Percentiles rank a stretch among this genome's conserved stretches.
Evolutionary conservation across 1,140 invertebrate species (phyloP).

Genomic region (Zaprionus africanus): DNA sequence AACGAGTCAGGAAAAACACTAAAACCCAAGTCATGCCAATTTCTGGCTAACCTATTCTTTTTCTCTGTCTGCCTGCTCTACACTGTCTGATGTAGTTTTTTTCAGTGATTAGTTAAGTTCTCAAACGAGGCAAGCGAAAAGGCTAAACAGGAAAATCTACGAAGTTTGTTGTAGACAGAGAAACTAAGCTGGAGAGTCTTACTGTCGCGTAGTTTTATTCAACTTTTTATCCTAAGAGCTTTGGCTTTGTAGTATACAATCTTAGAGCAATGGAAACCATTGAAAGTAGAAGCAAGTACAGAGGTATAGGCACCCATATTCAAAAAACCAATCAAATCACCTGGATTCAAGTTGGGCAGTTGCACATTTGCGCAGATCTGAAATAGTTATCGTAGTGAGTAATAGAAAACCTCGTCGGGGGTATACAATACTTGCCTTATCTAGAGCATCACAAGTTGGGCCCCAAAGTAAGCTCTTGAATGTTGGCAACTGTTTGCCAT

Average conservation of each 20-base stretch:
- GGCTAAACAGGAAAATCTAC: not conserved
- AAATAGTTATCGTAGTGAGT: not conserved
- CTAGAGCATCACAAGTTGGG: constrained; percentile 97
- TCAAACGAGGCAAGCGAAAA: not conserved
- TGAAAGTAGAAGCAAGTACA: constrained; percentile 94
- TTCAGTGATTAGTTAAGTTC: not conserved
- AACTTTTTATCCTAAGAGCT: not conserved
- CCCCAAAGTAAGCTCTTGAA: constrained; percentile 92
- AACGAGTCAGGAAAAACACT: constrained; percentile 18
- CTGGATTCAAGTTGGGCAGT: constrained; percentile 91
- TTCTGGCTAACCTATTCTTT: not conserved
- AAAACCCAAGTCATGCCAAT: constrained; percentile 20
- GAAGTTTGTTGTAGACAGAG: no score
- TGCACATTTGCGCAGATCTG: constrained; percentile 86
- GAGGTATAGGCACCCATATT: constrained; percentile 98
- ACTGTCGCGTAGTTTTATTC: no score
- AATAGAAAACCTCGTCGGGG: not conserved
- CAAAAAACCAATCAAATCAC: constrained; percentile 94
- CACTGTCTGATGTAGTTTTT: not conserved
- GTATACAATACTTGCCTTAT: constrained; percentile 87
- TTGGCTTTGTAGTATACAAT: constrained; percentile 67
- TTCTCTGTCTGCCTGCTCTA: not conserved
- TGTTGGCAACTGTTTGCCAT: constrained; percentile 43
- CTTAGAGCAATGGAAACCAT: constrained; percentile 90
- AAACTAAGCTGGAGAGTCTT: no score